Evolutionary conservation across 1,140 invertebrate species (phyloP).

Genomic region (Solenopsis fugax): DNA sequence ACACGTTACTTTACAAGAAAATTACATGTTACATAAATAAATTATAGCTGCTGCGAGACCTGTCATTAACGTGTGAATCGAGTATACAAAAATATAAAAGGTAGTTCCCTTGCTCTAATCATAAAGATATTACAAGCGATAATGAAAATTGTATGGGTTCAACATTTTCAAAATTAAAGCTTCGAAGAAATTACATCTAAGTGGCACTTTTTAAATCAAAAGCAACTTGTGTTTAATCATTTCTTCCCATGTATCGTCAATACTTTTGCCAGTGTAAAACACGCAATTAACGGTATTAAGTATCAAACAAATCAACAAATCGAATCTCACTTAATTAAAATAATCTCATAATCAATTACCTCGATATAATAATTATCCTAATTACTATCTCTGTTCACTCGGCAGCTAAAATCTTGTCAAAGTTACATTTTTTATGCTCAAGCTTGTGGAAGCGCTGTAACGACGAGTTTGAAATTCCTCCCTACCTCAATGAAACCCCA

Average conservation of each 20-base stretch:
- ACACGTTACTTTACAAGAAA: constrained; percentile 15
- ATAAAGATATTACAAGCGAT: constrained; percentile 18
- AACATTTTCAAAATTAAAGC: neutral
- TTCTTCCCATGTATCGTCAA: neutral
- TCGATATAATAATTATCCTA: constrained; percentile 23
- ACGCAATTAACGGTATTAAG: constrained; percentile 14
- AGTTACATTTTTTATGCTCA: constrained; percentile 4
- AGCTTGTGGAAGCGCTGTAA: constrained; percentile 47
- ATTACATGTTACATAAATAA: constrained; percentile 38
- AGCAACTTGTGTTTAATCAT: neutral
- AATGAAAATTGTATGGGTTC: neutral
- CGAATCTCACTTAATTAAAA: neutral
- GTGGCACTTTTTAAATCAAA: neutral
- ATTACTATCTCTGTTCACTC: neutral
- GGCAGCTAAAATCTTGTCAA: constrained; percentile 2
- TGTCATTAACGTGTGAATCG: constrained; percentile 7
- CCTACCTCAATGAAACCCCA: constrained; percentile 14
- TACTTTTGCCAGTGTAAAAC: neutral
- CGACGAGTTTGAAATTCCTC: constrained; percentile 44
- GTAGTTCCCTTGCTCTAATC: neutral
- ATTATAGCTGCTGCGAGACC: constrained; percentile 15
- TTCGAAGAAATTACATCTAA: neutral
- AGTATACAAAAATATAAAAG: constrained; percentile 12
- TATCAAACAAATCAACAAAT: neutral
- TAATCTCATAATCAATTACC: neutral